phyloP scores from a whole-genome alignment of 2,888 invertebrate genomes.

The Latheticus oryzae region DNA sequence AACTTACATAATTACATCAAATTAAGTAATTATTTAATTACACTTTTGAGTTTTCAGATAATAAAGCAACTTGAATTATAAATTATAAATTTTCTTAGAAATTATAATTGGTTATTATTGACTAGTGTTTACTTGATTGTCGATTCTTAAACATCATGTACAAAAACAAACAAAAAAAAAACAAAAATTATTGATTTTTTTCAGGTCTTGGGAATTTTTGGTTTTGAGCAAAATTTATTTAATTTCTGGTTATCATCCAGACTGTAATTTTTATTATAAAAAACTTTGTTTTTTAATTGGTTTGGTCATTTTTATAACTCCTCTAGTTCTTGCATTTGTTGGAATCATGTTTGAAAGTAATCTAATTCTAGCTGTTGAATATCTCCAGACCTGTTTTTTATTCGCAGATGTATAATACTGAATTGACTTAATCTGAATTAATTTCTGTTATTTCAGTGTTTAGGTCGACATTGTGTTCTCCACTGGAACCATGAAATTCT shows the following conservation, averaged over 20 bases:
- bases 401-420: neutral
- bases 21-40: too few relatives aligned
- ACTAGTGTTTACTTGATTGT: too few relatives aligned
- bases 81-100: too few relatives aligned
- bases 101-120: too few relatives aligned
- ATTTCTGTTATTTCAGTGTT: constrained; percentile 1
- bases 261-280: constrained; percentile 1
- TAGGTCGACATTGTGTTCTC: neutral
- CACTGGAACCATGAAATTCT: neutral
- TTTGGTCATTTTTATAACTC: constrained; percentile 3
- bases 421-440: neutral
- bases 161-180: too few relatives aligned
- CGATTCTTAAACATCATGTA: too few relatives aligned
- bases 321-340: constrained; percentile 2
- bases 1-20: too few relatives aligned
- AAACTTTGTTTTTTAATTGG: constrained; percentile 2
- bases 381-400: constrained; percentile 5
- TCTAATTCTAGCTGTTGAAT: constrained; percentile 6
- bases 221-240: constrained; percentile 7
- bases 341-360: constrained; percentile 1
- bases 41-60: too few relatives aligned
- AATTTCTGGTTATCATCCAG: constrained; percentile 12
- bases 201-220: too few relatives aligned
- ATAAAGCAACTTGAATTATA: too few relatives aligned
- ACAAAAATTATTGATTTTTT: too few relatives aligned